A percentile compares a stretch with the other conserved stretches of the same genome.
These are phyloP conservation scores for Tigriopus californicus DNA, from an alignment of 2,888 invertebrate genomes.

Conservation along the genomic window DNA sequence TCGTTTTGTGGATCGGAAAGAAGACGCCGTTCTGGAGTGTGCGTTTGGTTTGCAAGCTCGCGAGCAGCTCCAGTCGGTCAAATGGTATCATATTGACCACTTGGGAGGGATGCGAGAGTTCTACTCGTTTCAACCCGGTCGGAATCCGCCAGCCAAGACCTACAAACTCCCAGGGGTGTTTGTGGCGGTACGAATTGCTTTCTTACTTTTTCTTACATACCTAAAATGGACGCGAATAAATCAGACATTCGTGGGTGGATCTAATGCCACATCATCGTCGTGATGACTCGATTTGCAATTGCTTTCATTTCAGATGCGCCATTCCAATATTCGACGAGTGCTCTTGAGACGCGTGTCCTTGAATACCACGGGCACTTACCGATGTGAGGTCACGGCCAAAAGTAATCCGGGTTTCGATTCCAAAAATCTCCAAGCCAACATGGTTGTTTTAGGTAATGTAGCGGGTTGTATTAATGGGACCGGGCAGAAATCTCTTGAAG, in stretches of 20 bases:
- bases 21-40: conserved; percentile 8
- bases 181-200: conserved; percentile 6
- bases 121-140: not conserved
- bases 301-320: not conserved
- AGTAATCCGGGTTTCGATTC: not conserved
- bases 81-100: conserved; percentile 13
- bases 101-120: conserved; percentile 4
- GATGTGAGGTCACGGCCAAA: conserved; percentile 10
- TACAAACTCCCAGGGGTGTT: conserved; percentile 1
- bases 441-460: conserved; percentile 10
- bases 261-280: not conserved
- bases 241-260: not conserved
- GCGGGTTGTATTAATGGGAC: too few relatives aligned
- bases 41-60: not conserved
- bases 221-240: not conserved
- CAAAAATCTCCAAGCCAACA: not conserved
- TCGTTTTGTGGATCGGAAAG: conserved; percentile 3
- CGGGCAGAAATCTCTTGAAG: too few relatives aligned
- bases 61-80: conserved; percentile 5
- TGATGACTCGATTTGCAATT: not conserved
- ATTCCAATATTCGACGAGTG: conserved; percentile 8
- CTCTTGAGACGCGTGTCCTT: not conserved
- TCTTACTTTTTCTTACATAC: not conserved
- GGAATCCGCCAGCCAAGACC: conserved; percentile 1
- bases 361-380: not conserved